Conservation (phyloP, 2,797 vertebrate species). For the Platyrinchus mystaceus region DNA sequence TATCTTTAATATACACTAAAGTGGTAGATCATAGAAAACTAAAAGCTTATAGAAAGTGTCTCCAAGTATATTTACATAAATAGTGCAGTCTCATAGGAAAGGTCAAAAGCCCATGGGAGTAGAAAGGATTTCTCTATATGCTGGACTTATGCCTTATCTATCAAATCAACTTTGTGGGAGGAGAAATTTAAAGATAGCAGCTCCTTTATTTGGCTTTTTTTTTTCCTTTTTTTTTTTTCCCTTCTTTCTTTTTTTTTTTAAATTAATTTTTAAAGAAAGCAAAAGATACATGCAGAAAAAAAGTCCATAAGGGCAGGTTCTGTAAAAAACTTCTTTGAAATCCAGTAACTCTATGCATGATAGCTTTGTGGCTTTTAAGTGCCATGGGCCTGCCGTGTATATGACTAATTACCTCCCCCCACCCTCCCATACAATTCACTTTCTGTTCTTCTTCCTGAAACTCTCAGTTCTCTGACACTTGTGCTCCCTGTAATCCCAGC, state of each 20-base stretch:
- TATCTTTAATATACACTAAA: slow-evolving; percentile 74
- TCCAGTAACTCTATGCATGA: slow-evolving; percentile 28
- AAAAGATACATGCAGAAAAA: not conserved
- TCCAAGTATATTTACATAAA: slow-evolving; percentile 77
- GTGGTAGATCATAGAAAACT: slow-evolving; percentile 79
- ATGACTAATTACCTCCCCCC: not conserved
- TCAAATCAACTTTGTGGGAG: slow-evolving; percentile 48
- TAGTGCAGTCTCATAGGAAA: slow-evolving; percentile 74
- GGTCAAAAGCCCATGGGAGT: slow-evolving; percentile 59
- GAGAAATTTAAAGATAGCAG: slow-evolving; percentile 63
- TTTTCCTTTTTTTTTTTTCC: fast-evolving
- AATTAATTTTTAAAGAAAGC: not conserved
- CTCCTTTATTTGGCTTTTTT: not conserved
- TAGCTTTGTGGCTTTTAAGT: slow-evolving; percentile 24
- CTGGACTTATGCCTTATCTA: slow-evolving; percentile 48
- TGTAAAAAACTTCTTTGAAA: slow-evolving; percentile 61
- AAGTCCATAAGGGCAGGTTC: not conserved
- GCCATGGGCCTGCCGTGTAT: not conserved
- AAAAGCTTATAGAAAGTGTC: slow-evolving; percentile 77
- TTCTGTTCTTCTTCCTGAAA: not conserved
- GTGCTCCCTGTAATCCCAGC: not conserved
- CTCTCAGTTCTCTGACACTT: not conserved
- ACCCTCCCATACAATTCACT: not conserved
- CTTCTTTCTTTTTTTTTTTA: fast-evolving
- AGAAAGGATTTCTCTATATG: slow-evolving; percentile 49